Evolutionary conservation across 2,888 invertebrate genomes (phyloP).

Genomic region (Penaeus monodon): DNA sequence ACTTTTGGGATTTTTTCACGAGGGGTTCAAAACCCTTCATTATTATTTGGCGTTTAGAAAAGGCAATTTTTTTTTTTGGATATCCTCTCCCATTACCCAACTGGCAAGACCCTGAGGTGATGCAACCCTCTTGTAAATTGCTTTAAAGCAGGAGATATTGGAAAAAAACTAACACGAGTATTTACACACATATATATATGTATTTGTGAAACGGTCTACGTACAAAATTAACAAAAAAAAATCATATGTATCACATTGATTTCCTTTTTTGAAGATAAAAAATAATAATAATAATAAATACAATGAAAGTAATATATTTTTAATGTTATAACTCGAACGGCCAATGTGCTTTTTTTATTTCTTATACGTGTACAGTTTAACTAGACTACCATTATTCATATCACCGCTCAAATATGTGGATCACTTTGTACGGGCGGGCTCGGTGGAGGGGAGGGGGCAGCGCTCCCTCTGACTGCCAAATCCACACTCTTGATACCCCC

Average conservation of each 20-base stretch:
- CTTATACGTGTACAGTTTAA: slow-evolving; percentile 16
- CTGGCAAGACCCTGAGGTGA: background rate
- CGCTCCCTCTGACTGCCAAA: background rate
- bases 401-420: slow-evolving; percentile 18
- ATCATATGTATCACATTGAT: slow-evolving; percentile 13
- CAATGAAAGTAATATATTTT: slow-evolving; percentile 23
- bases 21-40: no score
- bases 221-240: slow-evolving; percentile 22
- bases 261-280: background rate
- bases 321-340: slow-evolving; percentile 21
- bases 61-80: no score
- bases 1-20: no score
- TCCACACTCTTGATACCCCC: background rate
- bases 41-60: no score
- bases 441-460: background rate
- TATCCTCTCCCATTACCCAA: no score
- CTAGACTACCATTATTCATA: slow-evolving; percentile 13
- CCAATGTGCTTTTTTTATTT: slow-evolving; percentile 20
- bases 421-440: background rate
- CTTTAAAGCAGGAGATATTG: background rate
- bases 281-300: background rate
- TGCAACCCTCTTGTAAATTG: slow-evolving; percentile 19
- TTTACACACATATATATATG: background rate
- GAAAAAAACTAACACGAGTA: background rate
- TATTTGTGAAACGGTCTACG: slow-evolving; percentile 12